A percentile compares a stretch with the other conserved stretches of the same genome.
These are phyloP conservation scores for Anableps anableps DNA, from an alignment of 2,797 vertebrate genomes.

Conservation along the genomic window DNA sequence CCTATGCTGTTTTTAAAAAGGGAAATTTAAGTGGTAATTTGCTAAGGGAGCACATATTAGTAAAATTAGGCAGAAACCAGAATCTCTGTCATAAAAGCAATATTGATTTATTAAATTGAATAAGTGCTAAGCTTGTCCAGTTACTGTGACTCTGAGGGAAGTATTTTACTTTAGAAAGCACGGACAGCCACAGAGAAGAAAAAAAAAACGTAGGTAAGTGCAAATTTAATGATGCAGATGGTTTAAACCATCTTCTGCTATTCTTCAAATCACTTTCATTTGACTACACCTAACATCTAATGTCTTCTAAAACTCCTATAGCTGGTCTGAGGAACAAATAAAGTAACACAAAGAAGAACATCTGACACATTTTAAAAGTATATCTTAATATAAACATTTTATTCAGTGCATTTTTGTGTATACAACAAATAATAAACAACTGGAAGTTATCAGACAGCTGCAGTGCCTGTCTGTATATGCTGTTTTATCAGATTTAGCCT, in stretches of 20 bases:
- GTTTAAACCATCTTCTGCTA: not conserved
- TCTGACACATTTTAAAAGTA: slow-evolving; percentile 88
- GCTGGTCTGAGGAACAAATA: not conserved
- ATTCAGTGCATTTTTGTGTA: slow-evolving; percentile 98
- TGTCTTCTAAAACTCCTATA: not conserved
- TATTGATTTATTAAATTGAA: not conserved
- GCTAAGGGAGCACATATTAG: not conserved
- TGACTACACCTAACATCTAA: too few relatives aligned
- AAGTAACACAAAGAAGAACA: slow-evolving; percentile 55
- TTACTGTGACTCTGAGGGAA: not conserved
- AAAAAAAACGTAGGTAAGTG: not conserved
- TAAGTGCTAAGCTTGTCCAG: not conserved
- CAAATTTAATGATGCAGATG: not conserved
- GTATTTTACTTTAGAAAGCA: not conserved
- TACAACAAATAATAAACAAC: slow-evolving; percentile 99
- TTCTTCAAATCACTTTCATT: too few relatives aligned
- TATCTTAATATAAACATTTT: slow-evolving; percentile 98
- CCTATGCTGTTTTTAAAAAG: not conserved
- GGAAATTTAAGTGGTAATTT: not conserved
- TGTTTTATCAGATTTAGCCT: slow-evolving; percentile 83
- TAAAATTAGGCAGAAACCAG: not conserved
- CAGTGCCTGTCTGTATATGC: slow-evolving; percentile 83
- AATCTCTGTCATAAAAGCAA: not conserved
- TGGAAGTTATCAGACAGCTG: slow-evolving; percentile 87
- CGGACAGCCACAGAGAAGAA: too few relatives aligned